These are phyloP conservation scores for Drosophila phalerata DNA, from an alignment of 2,888 invertebrate species.

Conservation along the genomic window DNA sequence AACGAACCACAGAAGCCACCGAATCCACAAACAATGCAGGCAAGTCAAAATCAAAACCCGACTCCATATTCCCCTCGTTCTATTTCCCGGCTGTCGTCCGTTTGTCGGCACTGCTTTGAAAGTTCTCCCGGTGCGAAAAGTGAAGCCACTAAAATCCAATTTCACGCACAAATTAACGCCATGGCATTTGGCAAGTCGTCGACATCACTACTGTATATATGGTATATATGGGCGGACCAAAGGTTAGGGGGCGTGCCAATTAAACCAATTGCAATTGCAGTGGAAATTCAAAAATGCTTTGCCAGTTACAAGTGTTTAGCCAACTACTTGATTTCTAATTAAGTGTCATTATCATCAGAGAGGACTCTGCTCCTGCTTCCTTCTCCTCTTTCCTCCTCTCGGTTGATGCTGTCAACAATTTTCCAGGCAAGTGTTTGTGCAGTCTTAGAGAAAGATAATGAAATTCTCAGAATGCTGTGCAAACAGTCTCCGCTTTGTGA, in stretches of 20 bases:
- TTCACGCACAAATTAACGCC: slow-evolving; percentile 58
- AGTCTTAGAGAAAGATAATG: slow-evolving; percentile 31
- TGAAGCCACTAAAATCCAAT: slow-evolving; percentile 56
- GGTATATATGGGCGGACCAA: neutral
- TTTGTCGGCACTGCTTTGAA: slow-evolving; percentile 12
- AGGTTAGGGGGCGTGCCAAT: slow-evolving; percentile 28
- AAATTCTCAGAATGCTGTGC: slow-evolving; percentile 30
- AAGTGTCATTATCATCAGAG: slow-evolving; percentile 56
- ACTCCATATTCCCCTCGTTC: neutral
- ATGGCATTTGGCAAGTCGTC: slow-evolving; percentile 7
- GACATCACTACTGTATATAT: slow-evolving; percentile 1
- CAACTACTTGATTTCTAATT: slow-evolving; percentile 67
- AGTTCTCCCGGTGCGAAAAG: slow-evolving; percentile 10
- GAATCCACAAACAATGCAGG: slow-evolving; percentile 37
- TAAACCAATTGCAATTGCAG: slow-evolving; percentile 34
- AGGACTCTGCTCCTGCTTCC: neutral
- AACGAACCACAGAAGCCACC: slow-evolving; percentile 27
- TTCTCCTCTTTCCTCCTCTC: neutral
- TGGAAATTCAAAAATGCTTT: neutral
- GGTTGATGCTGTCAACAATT: slow-evolving; percentile 36
- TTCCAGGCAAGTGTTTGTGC: slow-evolving; percentile 37
- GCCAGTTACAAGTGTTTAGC: slow-evolving; percentile 48
- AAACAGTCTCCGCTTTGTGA: slow-evolving; percentile 42
- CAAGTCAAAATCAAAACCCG: slow-evolving; percentile 10
- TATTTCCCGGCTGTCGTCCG: neutral